Conservation (phyloP, 1,140 invertebrate genomes). For the Orchesella cincta region DNA sequence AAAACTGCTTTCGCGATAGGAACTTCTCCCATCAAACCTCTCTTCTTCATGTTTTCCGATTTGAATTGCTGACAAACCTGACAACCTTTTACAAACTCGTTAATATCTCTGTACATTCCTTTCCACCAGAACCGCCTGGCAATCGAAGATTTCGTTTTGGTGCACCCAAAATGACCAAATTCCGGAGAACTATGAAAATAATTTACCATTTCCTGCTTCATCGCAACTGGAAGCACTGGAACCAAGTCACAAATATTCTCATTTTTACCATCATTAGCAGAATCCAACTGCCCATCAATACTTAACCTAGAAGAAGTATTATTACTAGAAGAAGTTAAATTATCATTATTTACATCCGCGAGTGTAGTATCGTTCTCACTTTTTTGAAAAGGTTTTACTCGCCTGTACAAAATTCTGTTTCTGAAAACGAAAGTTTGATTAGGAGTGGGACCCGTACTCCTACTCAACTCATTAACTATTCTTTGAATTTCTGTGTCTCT, state of each 20-base stretch:
- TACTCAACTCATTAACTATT: background rate
- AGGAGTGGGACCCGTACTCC: background rate
- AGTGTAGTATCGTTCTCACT: background rate
- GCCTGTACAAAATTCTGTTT: background rate
- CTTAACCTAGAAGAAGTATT: too few relatives aligned
- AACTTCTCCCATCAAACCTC: slow-evolving; percentile 6
- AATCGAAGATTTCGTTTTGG: too few relatives aligned
- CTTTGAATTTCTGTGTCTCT: background rate
- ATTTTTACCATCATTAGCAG: too few relatives aligned
- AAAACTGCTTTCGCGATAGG: slow-evolving; percentile 1
- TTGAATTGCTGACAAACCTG: slow-evolving; percentile 29
- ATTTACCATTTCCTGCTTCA: too few relatives aligned
- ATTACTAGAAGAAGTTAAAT: slow-evolving; percentile 19
- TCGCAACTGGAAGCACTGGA: too few relatives aligned
- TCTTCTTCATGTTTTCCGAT: slow-evolving; percentile 1
- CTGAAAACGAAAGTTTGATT: background rate
- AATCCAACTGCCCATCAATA: slow-evolving; percentile 15
- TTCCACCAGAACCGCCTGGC: too few relatives aligned
- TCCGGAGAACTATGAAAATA: slow-evolving; percentile 12
- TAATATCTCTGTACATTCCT: slow-evolving; percentile 35
- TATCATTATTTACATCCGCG: too few relatives aligned
- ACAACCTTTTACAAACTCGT: slow-evolving; percentile 23
- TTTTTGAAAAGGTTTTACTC: too few relatives aligned
- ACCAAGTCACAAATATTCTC: too few relatives aligned
- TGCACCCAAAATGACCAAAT: slow-evolving; percentile 25